Evolutionary conservation across 2,888 invertebrate genomes (phyloP).

Genomic region (Lasioglossum morio): DNA sequence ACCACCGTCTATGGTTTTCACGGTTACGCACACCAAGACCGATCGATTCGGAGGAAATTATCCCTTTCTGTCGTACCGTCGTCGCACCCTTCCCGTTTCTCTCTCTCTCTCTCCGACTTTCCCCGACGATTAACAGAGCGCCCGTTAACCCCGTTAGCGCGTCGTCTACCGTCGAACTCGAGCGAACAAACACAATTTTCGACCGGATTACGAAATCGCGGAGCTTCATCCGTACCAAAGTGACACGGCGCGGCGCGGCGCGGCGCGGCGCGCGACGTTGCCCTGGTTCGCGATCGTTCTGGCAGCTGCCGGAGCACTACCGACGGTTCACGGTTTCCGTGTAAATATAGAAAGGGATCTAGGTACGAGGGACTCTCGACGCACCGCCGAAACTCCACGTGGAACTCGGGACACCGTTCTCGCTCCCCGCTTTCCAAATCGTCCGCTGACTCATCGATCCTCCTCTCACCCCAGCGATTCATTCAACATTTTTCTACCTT

Average conservation of each 20-base stretch:
- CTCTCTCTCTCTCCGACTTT: neutral
- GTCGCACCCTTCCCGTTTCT: neutral
- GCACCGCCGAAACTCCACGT: slow-evolving; percentile 29
- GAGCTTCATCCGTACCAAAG: neutral
- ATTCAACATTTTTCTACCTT: neutral
- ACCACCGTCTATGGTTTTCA: slow-evolving; percentile 50
- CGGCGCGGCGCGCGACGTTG: neutral
- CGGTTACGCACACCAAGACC: slow-evolving; percentile 43
- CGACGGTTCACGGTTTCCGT: slow-evolving; percentile 26
- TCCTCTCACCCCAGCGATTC: neutral
- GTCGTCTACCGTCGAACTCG: neutral
- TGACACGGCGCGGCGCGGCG: neutral
- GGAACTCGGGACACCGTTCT: neutral
- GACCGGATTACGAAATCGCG: neutral
- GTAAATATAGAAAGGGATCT: slow-evolving; percentile 73
- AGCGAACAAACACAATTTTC: neutral
- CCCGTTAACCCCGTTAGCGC: slow-evolving; percentile 11
- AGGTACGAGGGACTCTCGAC: slow-evolving; percentile 66
- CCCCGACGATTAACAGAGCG: neutral
- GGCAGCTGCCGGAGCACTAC: neutral
- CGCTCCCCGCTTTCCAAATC: neutral
- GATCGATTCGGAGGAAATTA: slow-evolving; percentile 61
- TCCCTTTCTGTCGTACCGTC: neutral
- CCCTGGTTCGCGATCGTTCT: slow-evolving; percentile 19
- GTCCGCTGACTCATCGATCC: slow-evolving; percentile 12